Evolutionary conservation across 2,797 vertebrate species (phyloP).

Genomic region (Taenioides sp.): DNA sequence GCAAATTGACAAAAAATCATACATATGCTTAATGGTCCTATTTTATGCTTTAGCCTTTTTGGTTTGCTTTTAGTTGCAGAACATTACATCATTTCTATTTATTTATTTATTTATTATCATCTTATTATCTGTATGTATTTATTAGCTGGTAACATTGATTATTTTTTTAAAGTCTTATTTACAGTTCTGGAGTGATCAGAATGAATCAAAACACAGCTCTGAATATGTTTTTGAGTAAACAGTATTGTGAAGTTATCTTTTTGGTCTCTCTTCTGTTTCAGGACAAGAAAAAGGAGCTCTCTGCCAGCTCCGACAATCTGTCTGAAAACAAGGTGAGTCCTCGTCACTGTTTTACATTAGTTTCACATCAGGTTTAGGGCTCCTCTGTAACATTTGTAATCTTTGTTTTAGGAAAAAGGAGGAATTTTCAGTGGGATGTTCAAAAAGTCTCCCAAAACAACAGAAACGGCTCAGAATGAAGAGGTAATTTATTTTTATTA

Average conservation of each 20-base stretch:
- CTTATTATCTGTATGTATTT: too few species aligned
- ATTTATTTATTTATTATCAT: too few species aligned
- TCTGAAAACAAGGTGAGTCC: conserved; percentile 57
- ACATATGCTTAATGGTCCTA: too few species aligned
- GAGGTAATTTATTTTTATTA: conserved; percentile 31
- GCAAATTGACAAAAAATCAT: too few species aligned
- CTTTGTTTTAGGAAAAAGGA: conserved; percentile 54
- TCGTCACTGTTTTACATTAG: background rate
- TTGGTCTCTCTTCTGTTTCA: conserved; percentile 25
- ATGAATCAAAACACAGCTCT: too few species aligned
- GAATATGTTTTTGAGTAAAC: too few species aligned
- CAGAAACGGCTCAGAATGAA: conserved; percentile 34
- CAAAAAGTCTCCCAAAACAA: conserved; percentile 52
- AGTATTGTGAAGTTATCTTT: background rate
- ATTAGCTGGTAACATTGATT: too few species aligned
- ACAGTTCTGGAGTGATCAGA: too few species aligned
- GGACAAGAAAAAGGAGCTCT: conserved; percentile 47
- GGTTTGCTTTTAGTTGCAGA: too few species aligned
- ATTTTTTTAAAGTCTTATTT: too few species aligned
- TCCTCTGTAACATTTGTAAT: background rate
- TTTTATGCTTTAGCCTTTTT: too few species aligned
- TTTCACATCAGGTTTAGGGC: background rate
- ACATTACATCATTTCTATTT: too few species aligned
- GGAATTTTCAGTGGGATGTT: conserved; percentile 58
- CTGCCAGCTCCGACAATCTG: conserved; percentile 60